Evolutionary conservation across 2,797 vertebrate genomes (phyloP).

Genomic region (Betta splendens): DNA sequence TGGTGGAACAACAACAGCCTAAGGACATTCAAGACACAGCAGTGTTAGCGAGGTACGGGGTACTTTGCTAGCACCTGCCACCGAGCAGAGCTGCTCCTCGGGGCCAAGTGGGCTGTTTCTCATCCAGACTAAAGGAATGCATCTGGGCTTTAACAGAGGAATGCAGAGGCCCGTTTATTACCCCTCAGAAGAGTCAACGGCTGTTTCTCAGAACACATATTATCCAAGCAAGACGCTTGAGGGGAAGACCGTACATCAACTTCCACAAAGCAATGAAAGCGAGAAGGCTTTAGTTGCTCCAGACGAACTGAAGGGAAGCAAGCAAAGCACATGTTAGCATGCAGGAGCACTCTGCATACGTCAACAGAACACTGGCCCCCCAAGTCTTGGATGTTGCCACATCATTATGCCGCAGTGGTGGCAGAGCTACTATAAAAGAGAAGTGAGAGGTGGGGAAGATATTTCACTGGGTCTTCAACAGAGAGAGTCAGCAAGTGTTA

Average conservation of each 20-base stretch:
- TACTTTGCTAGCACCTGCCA: conserved; percentile 46
- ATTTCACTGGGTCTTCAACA: conserved; percentile 36
- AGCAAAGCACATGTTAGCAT: conserved; percentile 3
- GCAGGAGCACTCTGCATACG: background rate
- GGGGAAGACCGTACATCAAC: conserved; percentile 32
- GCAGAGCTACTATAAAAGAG: conserved; percentile 22
- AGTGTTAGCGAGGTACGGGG: conserved; percentile 32
- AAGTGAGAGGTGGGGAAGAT: conserved; percentile 39
- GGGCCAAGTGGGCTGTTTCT: conserved; percentile 19
- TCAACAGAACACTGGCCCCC: background rate
- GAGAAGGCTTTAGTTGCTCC: conserved; percentile 22
- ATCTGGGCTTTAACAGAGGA: conserved; percentile 26
- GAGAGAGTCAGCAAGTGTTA: conserved; percentile 40
- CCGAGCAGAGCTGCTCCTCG: conserved; percentile 5
- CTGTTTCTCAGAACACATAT: conserved; percentile 33
- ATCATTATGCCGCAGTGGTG: conserved; percentile 8
- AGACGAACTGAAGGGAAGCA: conserved; percentile 4
- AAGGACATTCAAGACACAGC: conserved; percentile 30
- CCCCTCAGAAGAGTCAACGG: conserved; percentile 15
- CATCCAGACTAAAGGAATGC: conserved; percentile 35
- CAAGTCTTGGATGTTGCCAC: conserved; percentile 16
- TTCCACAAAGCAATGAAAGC: conserved; percentile 34
- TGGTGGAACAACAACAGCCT: conserved; percentile 49
- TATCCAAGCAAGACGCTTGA: conserved; percentile 39
- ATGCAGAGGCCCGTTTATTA: conserved; percentile 13